Percentiles rank a stretch among this genome's conserved stretches.
Conservation (phyloP, 2,888 invertebrate genomes). For the Tinea pellionella region DNA sequence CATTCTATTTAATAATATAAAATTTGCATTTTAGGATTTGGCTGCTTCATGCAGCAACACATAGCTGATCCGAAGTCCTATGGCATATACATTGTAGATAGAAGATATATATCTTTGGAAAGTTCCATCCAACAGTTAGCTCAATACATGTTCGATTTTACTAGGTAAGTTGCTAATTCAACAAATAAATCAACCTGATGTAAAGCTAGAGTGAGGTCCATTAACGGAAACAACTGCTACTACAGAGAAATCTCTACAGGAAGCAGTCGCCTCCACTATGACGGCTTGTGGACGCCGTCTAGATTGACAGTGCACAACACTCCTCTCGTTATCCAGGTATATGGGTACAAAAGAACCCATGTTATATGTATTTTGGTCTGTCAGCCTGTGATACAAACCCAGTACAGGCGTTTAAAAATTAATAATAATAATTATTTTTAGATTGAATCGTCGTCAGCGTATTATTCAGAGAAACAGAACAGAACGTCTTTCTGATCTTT, state of each 20-base stretch:
- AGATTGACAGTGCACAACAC: too few species aligned
- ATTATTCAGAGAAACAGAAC: constrained; percentile 98
- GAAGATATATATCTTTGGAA: constrained; percentile 89
- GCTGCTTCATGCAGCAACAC: constrained; percentile 98
- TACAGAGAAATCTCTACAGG: too few species aligned
- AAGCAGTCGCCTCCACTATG: too few species aligned
- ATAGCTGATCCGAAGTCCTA: constrained; percentile 98
- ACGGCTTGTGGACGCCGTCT: too few species aligned
- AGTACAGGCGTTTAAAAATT: too few species aligned
- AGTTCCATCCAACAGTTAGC: constrained; percentile 92
- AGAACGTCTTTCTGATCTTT: constrained; percentile 93
- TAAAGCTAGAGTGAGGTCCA: too few species aligned
- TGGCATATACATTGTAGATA: constrained; percentile 98
- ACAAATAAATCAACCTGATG: not conserved
- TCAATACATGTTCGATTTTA: constrained; percentile 93
- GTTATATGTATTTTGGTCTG: too few species aligned
- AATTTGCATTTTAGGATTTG: constrained; percentile 76
- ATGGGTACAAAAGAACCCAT: too few species aligned
- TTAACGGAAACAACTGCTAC: too few species aligned
- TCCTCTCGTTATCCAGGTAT: too few species aligned
- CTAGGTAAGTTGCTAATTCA: constrained; percentile 51
- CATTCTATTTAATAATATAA: too few species aligned
- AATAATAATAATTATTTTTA: constrained; percentile 24
- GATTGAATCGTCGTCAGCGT: constrained; percentile 90
- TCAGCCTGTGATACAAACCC: too few species aligned